Base-by-base conservation (phyloP, 2,797 vertebrate species). In the Clarias laeviceps region DNA sequence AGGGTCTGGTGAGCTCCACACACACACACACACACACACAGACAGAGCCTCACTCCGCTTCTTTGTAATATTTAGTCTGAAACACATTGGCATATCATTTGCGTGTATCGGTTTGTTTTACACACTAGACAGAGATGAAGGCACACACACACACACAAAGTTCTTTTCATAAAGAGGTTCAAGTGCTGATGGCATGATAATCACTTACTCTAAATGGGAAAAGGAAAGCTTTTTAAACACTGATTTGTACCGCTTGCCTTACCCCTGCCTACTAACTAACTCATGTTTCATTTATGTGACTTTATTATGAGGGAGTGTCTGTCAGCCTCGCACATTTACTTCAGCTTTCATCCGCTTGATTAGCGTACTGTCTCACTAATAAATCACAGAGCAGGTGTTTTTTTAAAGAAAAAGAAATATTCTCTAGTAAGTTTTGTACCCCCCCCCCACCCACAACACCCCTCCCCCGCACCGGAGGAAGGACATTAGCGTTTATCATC, bases 41-140 rank as follows among this genome's bases (percentile, higher is more conserved):
- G 34, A 64, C 12, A 54, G 12, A 54, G 50, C 37, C 57, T 82
- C 61, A 17, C 50, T n/a, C 32, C 1, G 27, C n/a, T 54, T 78
- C 27, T 17, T 22, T 54, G 77, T 88, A 68, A 74, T 66, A 76
- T 89, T 89, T 84, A 84, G 61, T 84, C 84, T 64, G 65, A 17
- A n/a, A 86, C 65, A 61, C 80, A 40, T 83, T 56, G n/a, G 45
- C 29, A 82, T 45, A 73, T 37, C 54, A 65, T 88, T 80, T 82
- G 82, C 50, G 80, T 59, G 45, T 82, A 61, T 80, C 72, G 56
- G 32, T 85, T 82, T 20, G 80, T 89, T 89, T 87, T 88, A 83
- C 81, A 73, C 45, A 78, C 27, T 50, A 20, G 69, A 54, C 79
- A 80, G 57, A 82, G 70, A 65, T 59, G 56, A 74, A 80, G 29